Conservation (phyloP, 2,113 vertebrate species). For the Peromyscus californicus region DNA sequence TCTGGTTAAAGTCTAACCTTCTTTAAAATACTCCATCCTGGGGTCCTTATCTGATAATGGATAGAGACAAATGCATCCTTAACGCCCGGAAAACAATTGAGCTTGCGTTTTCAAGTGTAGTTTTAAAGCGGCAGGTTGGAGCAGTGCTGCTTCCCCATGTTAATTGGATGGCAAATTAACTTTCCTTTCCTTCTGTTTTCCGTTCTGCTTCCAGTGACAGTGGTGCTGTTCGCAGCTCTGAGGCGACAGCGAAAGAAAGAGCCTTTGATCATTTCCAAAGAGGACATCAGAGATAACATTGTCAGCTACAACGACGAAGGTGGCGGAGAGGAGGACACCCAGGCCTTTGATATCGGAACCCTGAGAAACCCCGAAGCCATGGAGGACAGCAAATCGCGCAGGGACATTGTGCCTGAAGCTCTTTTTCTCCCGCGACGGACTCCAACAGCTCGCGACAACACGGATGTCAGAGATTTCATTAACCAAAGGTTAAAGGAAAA, state of each 20-base stretch:
- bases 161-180: constrained; percentile 81
- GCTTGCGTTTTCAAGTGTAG: constrained; percentile 66
- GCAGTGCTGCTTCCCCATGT: background rate
- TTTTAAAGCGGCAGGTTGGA: constrained; percentile 15
- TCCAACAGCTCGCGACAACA: constrained; percentile 89
- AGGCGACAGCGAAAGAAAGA: constrained; percentile 96
- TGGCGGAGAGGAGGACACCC: constrained; percentile 98
- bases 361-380: constrained; percentile 96
- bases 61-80: constrained; percentile 22
- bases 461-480: constrained; percentile 98
- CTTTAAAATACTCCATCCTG: constrained; percentile 64
- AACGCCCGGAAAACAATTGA: background rate
- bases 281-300: constrained; percentile 98
- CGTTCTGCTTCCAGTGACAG: constrained; percentile 91
- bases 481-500: constrained; percentile 97
- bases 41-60: background rate
- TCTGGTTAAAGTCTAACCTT: constrained; percentile 30
- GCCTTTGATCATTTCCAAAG: constrained; percentile 98
- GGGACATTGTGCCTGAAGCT: constrained; percentile 95
- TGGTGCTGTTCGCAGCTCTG: constrained; percentile 96
- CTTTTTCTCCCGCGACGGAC: constrained; percentile 92
- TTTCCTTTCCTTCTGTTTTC: constrained; percentile 59
- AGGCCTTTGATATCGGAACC: constrained; percentile 97
- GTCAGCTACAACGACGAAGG: constrained; percentile 99
- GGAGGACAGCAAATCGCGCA: constrained; percentile 94